Base-by-base conservation (phyloP, 2,888 invertebrate species). In the Zele albiditarsus region DNA sequence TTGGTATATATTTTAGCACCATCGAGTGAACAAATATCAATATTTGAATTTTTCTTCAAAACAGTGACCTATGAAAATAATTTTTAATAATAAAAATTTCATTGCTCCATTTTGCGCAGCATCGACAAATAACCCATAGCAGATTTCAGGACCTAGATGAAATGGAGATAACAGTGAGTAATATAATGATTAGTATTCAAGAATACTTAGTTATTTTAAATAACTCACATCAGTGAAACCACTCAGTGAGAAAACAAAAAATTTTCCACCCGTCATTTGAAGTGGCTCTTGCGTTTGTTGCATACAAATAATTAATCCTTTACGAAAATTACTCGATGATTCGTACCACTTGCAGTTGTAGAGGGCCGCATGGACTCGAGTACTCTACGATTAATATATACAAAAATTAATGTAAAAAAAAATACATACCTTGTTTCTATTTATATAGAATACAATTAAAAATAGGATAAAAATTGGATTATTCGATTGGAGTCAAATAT, bases 281-380 rank as follows among this genome's bases (percentile, higher is more conserved):
- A 91, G 90, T 0, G 91, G 90, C 10, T 87, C 89, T 81, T 91
- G 91, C 84, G 91, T 91, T 2, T 91, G 88, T 79, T 91, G 90
- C 88, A 92, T 89, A 1, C 91, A 90, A 67, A 92, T 89, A 76
- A 90, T 83, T 25, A 92, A 82, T 14, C 87, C 85, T 12, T 89
- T 88, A 16, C 88, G 89, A 82, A 91, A 92, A 75, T 85, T 85
- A 0, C 80, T 81, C 66, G 90, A 86, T 80, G 92, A 91, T n/a
- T 91, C 90, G 70, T 91, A 89, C 92, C 92, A 92, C 6, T 91
- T 91, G 78, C 91, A 91, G 75, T 89, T 89, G 81, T 92, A 92
- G 79, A 92, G 82, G 66, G 89, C 90, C 49, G 91, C 89, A 0
- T 90, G 89, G 2, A 92, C 87, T 14, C 90, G 84, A 80, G 90